Percentiles rank a stretch among this genome's conserved stretches.
Conservation (phyloP, 2,888 invertebrate species). For the Ligdia adustata region DNA sequence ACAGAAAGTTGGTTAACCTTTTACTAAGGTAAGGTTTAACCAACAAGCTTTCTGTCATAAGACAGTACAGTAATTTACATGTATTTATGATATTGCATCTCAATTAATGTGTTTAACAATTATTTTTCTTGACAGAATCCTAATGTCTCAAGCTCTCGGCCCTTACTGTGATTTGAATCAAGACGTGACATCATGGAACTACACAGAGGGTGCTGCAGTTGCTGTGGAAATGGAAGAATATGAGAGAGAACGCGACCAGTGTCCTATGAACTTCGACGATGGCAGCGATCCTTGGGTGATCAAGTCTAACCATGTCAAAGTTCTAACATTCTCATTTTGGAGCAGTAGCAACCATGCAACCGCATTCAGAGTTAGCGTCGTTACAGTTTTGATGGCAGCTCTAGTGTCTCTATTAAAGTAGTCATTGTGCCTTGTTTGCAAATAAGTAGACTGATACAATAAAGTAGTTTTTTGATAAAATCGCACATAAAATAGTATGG, state of each 20-base stretch:
- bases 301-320: constrained; percentile 88
- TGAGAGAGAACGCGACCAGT: constrained; percentile 97
- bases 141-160: constrained; percentile 93
- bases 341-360: constrained; percentile 54
- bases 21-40: too few relatives aligned
- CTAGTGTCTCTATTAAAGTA: constrained; percentile 42
- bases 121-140: constrained; percentile 57
- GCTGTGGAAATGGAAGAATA: constrained; percentile 95
- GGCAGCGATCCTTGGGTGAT: constrained; percentile 93
- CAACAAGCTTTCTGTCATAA: too few relatives aligned
- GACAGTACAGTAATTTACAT: too few relatives aligned
- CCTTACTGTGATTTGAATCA: constrained; percentile 96
- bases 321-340: constrained; percentile 84
- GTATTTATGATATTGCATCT: too few relatives aligned
- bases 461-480: constrained; percentile 10
- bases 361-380: constrained; percentile 40
- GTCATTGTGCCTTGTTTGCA: constrained; percentile 33
- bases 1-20: too few relatives aligned
- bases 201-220: constrained; percentile 96
- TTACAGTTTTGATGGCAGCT: constrained; percentile 44
- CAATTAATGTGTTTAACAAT: too few relatives aligned
- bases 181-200: constrained; percentile 94
- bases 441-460: constrained; percentile 33
- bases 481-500: too few relatives aligned
- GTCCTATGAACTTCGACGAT: constrained; percentile 98